Evolutionary conservation across 92 coral and sea anemone species (phyloP).

Genomic region (Porites lobata): DNA sequence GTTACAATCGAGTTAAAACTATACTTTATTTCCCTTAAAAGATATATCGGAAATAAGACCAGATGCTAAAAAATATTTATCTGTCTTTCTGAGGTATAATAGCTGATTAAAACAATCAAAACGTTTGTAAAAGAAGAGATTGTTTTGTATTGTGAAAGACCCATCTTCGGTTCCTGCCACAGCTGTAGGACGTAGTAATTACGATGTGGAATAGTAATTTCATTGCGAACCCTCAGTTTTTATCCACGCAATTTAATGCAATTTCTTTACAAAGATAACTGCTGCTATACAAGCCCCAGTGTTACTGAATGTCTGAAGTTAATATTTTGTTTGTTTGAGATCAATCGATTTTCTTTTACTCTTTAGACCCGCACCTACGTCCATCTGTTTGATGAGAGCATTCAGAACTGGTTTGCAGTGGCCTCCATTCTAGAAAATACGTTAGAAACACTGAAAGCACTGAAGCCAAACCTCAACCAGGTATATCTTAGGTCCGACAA

Average conservation of each 20-base stretch:
- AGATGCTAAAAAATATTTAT: not conserved
- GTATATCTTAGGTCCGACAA: slow-evolving; percentile 17
- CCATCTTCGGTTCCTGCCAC: too few relatives aligned
- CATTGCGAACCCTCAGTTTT: too few relatives aligned
- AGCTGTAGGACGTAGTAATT: too few relatives aligned
- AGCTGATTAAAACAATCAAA: not conserved
- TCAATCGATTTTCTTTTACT: slow-evolving; percentile 14
- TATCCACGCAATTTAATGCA: too few relatives aligned
- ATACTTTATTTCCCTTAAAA: not conserved
- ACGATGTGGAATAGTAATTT: too few relatives aligned
- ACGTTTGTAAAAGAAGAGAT: too few relatives aligned
- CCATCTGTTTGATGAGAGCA: slow-evolving; percentile 43
- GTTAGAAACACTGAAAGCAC: slow-evolving; percentile 24
- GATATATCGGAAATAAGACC: not conserved
- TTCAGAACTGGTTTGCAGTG: slow-evolving; percentile 38
- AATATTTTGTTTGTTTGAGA: not conserved
- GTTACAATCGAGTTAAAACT: slow-evolving; percentile 3
- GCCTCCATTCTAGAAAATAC: too few relatives aligned
- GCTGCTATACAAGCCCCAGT: not conserved
- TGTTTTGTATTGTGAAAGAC: not conserved
- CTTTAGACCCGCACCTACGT: slow-evolving; percentile 28
- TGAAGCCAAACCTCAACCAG: slow-evolving; percentile 24
- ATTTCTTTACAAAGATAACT: not conserved
- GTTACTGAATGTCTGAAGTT: not conserved
- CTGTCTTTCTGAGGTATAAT: not conserved